phyloP scores from a whole-genome alignment of 2,797 vertebrate genomes.

The Euthynnus affinis region DNA sequence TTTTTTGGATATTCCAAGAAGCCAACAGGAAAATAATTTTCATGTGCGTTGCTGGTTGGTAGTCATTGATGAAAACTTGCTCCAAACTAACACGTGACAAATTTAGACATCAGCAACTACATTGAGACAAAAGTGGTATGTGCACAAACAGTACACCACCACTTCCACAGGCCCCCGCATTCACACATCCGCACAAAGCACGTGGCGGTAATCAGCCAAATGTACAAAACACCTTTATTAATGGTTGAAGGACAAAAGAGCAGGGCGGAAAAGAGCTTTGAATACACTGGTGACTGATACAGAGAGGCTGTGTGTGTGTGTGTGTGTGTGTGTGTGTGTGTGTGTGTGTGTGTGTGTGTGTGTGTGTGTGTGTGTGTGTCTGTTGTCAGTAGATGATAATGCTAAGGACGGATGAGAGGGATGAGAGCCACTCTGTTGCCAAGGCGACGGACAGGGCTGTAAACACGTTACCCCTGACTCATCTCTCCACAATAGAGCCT shows the following conservation, averaged over 20 bases:
- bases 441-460: constrained; percentile 79
- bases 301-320: constrained; percentile 38
- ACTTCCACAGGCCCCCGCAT: constrained; percentile 52
- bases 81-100: constrained; percentile 42
- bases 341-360: constrained; percentile 45
- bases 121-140: constrained; percentile 61
- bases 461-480: constrained; percentile 85
- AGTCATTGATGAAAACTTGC: constrained; percentile 64
- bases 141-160: constrained; percentile 41
- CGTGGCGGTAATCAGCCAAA: constrained; percentile 69
- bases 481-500: constrained; percentile 77
- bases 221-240: constrained; percentile 77
- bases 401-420: constrained; percentile 78
- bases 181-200: constrained; percentile 64
- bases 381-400: constrained; percentile 76
- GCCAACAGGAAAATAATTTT: background rate
- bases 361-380: constrained; percentile 28
- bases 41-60: constrained; percentile 2
- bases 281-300: constrained; percentile 76
- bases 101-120: constrained; percentile 63
- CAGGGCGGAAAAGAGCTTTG: constrained; percentile 64
- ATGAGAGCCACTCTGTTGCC: constrained; percentile 85
- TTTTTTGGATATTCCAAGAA: constrained; percentile 1
- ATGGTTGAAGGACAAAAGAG: constrained; percentile 77
- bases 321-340: constrained; percentile 22